A percentile compares a stretch with the other conserved stretches of the same genome.
Conservation (phyloP, 2,888 invertebrate genomes). For the Villa cingulata region DNA sequence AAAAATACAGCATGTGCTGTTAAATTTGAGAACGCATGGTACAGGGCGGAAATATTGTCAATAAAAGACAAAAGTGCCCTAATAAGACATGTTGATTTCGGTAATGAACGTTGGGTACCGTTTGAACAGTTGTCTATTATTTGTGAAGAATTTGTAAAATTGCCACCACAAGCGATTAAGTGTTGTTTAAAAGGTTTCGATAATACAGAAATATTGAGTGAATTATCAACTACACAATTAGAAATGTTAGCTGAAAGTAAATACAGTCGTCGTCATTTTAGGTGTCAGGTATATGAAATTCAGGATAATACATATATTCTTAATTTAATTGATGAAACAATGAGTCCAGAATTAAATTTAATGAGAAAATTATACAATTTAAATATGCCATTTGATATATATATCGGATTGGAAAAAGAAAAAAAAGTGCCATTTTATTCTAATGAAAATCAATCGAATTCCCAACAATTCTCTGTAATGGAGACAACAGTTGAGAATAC, state of each 20-base stretch:
- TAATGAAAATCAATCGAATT: no score
- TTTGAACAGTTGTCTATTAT: conserved; percentile 47
- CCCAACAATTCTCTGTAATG: no score
- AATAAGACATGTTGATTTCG: conserved; percentile 88
- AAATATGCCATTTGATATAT: conserved; percentile 34
- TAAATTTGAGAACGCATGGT: conserved; percentile 74
- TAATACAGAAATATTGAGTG: conserved; percentile 25
- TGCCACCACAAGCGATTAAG: conserved; percentile 61
- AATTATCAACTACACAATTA: conserved; percentile 36
- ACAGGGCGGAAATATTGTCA: conserved; percentile 65
- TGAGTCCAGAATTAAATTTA: conserved; percentile 42
- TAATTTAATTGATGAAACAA: conserved; percentile 44
- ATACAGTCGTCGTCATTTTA: conserved; percentile 26
- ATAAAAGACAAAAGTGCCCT: conserved; percentile 44
- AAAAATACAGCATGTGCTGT: conserved; percentile 61
- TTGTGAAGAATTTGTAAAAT: conserved; percentile 46
- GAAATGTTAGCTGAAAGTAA: conserved; percentile 48
- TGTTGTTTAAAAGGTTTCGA: conserved; percentile 57
- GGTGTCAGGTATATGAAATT: conserved; percentile 30
- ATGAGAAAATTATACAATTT: conserved; percentile 40
- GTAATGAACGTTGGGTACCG: conserved; percentile 73
- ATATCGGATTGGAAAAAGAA: no score
- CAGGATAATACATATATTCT: neutral
- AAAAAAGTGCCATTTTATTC: no score
- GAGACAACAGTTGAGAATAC: no score